Evolutionary conservation across 2,797 vertebrate species (phyloP).

Genomic region (Betta splendens): DNA sequence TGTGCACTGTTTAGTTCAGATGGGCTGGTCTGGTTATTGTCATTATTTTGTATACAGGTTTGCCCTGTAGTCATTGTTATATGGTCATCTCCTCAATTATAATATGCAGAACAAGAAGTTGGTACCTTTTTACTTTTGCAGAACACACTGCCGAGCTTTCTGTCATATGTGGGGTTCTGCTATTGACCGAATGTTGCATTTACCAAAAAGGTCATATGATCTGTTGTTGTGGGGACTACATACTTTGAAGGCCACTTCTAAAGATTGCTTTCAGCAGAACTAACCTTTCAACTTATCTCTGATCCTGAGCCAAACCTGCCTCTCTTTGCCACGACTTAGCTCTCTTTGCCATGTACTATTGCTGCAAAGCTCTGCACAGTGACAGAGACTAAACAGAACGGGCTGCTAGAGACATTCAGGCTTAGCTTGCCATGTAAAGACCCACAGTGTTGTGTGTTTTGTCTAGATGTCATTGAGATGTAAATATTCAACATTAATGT

Average conservation of each 20-base stretch:
- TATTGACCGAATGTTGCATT: constrained; percentile 65
- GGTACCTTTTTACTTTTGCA: constrained; percentile 45
- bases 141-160: constrained; percentile 32
- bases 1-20: constrained; percentile 59
- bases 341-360: constrained; percentile 40
- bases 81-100: constrained; percentile 21
- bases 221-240: constrained; percentile 68
- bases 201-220: constrained; percentile 77
- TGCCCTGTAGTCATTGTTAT: constrained; percentile 12
- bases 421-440: constrained; percentile 33
- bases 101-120: constrained; percentile 10
- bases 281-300: constrained; percentile 83
- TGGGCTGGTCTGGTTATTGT: constrained; percentile 63
- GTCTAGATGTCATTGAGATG: constrained; percentile 21
- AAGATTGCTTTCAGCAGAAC: constrained; percentile 79
- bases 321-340: constrained; percentile 48
- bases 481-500: constrained; percentile 22
- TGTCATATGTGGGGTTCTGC: constrained; percentile 54
- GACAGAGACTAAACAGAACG: constrained; percentile 57
- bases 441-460: constrained; percentile 17
- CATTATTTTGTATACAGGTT: constrained; percentile 37
- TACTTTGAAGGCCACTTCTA: constrained; percentile 80
- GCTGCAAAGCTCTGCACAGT: constrained; percentile 44
- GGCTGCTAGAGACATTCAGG: constrained; percentile 17
- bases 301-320: constrained; percentile 71